Percentiles rank a stretch among this genome's conserved stretches.
Conservation (phyloP, 2,888 invertebrate genomes). For the Parnassius orleans region DNA sequence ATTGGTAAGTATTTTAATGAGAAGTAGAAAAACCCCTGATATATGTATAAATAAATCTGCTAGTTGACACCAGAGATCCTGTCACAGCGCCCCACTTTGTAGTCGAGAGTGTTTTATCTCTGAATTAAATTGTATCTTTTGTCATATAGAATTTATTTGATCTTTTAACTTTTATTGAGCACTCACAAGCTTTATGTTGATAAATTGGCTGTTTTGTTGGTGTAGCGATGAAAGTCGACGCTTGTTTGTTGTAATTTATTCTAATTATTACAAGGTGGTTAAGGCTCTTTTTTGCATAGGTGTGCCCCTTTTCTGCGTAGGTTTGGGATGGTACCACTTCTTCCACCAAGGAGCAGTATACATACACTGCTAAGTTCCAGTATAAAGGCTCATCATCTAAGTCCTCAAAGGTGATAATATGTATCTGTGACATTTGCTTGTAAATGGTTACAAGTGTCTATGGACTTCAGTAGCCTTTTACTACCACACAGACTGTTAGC, state of each 20-base stretch:
- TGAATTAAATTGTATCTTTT: slow-evolving; percentile 60
- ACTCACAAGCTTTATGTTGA: slow-evolving; percentile 22
- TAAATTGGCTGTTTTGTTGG: slow-evolving; percentile 9
- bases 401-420: too few species aligned
- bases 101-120: slow-evolving; percentile 48
- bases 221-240: neutral
- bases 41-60: neutral
- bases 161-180: slow-evolving; percentile 47
- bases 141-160: slow-evolving; percentile 48
- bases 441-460: too few species aligned
- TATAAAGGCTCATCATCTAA: too few species aligned
- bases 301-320: too few species aligned
- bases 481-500: too few species aligned
- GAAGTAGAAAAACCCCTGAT: neutral
- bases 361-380: too few species aligned
- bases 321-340: too few species aligned
- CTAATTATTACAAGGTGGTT: too few species aligned
- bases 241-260: slow-evolving; percentile 39
- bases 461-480: too few species aligned
- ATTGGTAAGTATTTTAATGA: neutral
- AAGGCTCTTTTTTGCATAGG: too few species aligned
- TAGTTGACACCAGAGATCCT: slow-evolving; percentile 5
- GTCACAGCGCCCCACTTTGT: slow-evolving; percentile 25
- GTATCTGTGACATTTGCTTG: too few species aligned
- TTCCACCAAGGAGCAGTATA: too few species aligned